Conservation (phyloP, 2,113 vertebrate genomes). For the Eonycteris spelaea region DNA sequence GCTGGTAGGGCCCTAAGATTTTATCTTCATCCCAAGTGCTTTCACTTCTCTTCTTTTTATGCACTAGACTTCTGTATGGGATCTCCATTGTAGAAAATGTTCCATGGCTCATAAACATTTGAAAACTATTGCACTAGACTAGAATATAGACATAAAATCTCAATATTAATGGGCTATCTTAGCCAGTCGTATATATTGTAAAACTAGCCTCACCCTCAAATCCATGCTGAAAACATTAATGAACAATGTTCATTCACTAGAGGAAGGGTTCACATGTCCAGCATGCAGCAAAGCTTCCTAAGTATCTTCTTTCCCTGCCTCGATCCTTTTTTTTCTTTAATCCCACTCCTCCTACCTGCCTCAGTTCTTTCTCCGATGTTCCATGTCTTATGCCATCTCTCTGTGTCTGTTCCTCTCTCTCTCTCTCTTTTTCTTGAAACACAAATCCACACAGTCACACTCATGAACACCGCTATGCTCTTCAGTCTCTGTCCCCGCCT, state of each 20-base stretch:
- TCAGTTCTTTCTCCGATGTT: not conserved
- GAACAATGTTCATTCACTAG: not conserved
- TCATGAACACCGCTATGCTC: not conserved
- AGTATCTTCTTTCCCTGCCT: not conserved
- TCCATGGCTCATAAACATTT: not conserved
- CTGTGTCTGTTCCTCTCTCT: not conserved
- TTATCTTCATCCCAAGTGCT: not conserved
- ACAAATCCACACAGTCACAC: not conserved
- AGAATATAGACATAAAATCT: not conserved
- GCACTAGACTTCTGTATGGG: not conserved
- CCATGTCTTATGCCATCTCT: not conserved
- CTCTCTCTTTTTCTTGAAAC: not conserved
- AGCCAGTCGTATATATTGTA: not conserved
- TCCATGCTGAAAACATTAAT: not conserved
- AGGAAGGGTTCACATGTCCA: not conserved
- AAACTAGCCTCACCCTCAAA: not conserved
- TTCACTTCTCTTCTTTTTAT: not conserved
- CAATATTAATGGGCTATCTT: not conserved
- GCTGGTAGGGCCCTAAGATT: not conserved
- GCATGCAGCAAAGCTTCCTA: not conserved
- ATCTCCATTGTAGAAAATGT: not conserved
- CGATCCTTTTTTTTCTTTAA: not conserved
- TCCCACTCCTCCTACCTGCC: too few relatives aligned
- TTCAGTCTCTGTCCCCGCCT: accelerated
- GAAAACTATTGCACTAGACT: not conserved